Evolutionary conservation across 2,113 vertebrate species (phyloP).

Genomic region (Petaurus breviceps): DNA sequence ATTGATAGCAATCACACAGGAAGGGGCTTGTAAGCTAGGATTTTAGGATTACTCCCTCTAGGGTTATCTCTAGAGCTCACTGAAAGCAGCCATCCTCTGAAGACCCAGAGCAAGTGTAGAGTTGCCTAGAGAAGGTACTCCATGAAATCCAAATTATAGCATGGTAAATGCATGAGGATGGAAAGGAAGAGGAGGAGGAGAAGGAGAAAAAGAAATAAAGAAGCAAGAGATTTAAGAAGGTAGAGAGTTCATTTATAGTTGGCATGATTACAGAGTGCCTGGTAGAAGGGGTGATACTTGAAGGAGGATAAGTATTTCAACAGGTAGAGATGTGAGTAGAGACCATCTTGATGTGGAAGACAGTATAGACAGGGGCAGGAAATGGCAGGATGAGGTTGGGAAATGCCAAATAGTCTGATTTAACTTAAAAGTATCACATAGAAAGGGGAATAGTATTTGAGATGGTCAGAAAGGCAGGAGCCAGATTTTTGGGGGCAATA

Average conservation of each 20-base stretch:
- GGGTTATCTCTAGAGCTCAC: background rate
- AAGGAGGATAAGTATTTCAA: background rate
- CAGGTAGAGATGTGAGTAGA: background rate
- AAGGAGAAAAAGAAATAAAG: background rate
- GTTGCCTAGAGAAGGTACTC: background rate
- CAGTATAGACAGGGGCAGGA: background rate
- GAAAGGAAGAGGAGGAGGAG: background rate
- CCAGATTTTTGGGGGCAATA: background rate
- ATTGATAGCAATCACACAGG: background rate
- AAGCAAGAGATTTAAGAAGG: background rate
- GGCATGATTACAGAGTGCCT: background rate
- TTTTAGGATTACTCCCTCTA: background rate
- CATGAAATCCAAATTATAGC: background rate
- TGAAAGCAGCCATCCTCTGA: background rate
- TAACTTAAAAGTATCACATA: background rate
- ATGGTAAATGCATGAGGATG: background rate
- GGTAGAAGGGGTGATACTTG: background rate
- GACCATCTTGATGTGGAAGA: background rate
- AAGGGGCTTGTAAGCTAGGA: background rate
- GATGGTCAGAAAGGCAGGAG: background rate
- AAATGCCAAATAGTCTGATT: background rate
- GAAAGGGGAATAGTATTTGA: background rate
- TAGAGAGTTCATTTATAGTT: background rate
- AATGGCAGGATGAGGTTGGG: background rate
- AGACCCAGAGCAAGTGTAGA: background rate